Evolutionary conservation across 1,140 invertebrate species (phyloP), one percentile per base, ranked within the genome.

Genomic region (Drosophila virilis): DNA sequence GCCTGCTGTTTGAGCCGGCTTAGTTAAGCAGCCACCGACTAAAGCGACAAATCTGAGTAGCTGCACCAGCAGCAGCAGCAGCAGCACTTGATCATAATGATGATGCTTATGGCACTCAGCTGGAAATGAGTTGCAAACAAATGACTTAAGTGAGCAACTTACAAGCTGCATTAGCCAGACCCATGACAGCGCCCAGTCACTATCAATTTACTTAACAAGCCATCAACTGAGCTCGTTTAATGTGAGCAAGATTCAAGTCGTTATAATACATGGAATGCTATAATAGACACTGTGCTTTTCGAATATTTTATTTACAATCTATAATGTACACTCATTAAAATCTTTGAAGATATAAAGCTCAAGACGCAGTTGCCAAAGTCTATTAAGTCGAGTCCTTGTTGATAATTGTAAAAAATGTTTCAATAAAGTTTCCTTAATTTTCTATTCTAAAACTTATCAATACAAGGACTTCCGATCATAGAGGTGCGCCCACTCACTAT

Each of bases 91-190:
- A 37, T 51, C 37, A 50, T 66, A 22, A 58, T 68, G 57, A 61
- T n/a, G 45, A 15, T 74, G 58, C 61, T 74, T 57, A 71, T 64
- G 54, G 54, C 38, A 57, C 38, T 69, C 52, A 22, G 7, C 17
- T 38, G 28, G 13, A 55, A 32, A 7, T 17, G 45, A 45, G 55
- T 35, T 35, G 50, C 43, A 42, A 71, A 60, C 67, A 83, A 83
- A 83, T 77, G 77, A 79, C 80, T 83, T 76, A 73, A 73, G 76
- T 76, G 62, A 78, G 66, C 48, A 82, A 82, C 80, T 75, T 68
- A 46, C 45, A 15, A 28, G 33, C 5, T 7, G n/a, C 12, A 45
- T 54, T 65, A 50, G 43, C 35, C 15, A 28, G 15, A 15, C 12
- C 32, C 40, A 8, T 33, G 22, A 45, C 52, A 55, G 35, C 52